phyloP scores from a whole-genome alignment of 2,113 vertebrate genomes.

The Tonatia bakeri region DNA sequence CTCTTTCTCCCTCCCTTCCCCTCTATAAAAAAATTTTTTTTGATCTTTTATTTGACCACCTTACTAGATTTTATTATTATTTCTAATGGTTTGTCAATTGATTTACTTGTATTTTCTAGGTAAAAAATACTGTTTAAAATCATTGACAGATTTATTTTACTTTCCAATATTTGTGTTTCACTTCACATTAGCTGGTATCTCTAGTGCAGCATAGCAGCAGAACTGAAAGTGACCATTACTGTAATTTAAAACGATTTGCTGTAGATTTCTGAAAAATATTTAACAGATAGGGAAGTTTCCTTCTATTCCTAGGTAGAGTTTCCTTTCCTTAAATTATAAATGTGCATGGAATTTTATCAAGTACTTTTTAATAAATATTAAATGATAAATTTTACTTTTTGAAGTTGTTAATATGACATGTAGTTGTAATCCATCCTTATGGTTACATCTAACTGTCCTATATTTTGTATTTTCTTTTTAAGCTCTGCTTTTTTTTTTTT shows the following conservation, averaged over 20 bases:
- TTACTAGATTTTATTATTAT: not conserved
- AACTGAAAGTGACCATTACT: not conserved
- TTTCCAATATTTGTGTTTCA: not conserved
- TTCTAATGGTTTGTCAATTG: not conserved
- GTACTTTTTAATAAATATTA: not conserved
- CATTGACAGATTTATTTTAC: not conserved
- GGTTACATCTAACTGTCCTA: not conserved
- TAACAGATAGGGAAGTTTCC: not conserved
- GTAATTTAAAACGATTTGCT: not conserved
- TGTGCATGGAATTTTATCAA: not conserved
- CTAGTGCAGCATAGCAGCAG: not conserved
- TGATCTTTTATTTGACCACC: not conserved
- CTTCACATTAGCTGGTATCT: not conserved
- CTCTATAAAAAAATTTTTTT: too few relatives aligned
- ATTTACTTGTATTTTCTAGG: not conserved
- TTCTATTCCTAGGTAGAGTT: not conserved
- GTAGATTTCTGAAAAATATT: not conserved
- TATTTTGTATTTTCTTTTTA: not conserved
- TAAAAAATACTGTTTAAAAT: not conserved
- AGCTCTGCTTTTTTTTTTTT: not conserved
- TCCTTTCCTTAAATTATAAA: not conserved
- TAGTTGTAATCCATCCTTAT: not conserved
- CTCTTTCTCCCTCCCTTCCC: too few relatives aligned
- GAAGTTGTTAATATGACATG: not conserved
- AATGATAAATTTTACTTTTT: not conserved